phyloP scores from a whole-genome alignment of 2,888 invertebrate species.

The Neria commutata region DNA sequence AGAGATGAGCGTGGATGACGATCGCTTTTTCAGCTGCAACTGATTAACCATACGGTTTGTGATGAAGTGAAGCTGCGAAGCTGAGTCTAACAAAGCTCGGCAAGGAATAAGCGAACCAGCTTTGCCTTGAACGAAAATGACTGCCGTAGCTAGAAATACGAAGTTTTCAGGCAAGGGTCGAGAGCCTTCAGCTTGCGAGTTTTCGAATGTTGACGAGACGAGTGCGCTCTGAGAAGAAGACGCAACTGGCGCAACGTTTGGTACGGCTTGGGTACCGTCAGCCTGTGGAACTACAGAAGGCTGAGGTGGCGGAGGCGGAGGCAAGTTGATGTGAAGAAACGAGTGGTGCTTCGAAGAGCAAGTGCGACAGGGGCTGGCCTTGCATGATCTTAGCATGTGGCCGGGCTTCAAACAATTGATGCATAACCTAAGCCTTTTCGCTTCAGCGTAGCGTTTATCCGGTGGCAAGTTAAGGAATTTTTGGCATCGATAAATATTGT shows the following conservation, averaged over 20 bases:
- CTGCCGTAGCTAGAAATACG: constrained; percentile 15
- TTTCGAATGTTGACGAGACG: not conserved
- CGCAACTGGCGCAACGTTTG: too few relatives aligned
- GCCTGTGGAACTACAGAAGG: too few relatives aligned
- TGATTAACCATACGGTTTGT: constrained; percentile 15
- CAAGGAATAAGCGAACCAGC: constrained; percentile 16
- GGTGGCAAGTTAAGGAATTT: constrained; percentile 4
- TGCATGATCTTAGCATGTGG: constrained; percentile 26
- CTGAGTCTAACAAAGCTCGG: constrained; percentile 10
- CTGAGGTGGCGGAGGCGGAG: not conserved
- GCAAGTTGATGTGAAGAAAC: constrained; percentile 21
- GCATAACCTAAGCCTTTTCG: constrained; percentile 22
- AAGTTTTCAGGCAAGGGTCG: constrained; percentile 1
- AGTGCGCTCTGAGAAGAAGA: too few relatives aligned
- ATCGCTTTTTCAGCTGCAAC: constrained; percentile 9
- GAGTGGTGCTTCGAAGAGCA: constrained; percentile 27
- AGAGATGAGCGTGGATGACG: constrained; percentile 12
- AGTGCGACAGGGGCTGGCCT: constrained; percentile 22
- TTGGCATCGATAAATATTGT: not conserved
- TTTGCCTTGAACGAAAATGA: constrained; percentile 24
- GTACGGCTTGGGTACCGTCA: too few relatives aligned
- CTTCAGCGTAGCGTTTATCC: constrained; percentile 13
- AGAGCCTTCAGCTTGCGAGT: not conserved
- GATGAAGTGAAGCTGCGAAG: constrained; percentile 3
- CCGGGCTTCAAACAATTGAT: constrained; percentile 30